A percentile compares a stretch with the other conserved stretches of the same genome.
phyloP scores from a whole-genome alignment of 2,888 invertebrate species.

The Arge pagana region DNA sequence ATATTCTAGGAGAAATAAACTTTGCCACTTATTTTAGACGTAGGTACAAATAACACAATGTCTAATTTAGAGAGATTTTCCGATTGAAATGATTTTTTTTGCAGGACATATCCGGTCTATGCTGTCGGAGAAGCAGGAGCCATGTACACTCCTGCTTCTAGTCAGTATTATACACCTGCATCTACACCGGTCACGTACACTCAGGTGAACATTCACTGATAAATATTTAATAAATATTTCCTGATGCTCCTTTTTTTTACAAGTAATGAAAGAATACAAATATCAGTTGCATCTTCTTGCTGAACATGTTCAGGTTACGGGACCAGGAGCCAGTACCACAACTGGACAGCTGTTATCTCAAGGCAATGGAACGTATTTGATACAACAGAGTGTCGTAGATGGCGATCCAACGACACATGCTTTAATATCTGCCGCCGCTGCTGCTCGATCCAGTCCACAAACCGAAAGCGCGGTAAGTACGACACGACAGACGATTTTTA shows the following conservation, averaged over 20 bases:
- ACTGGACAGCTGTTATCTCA: slow-evolving; percentile 56
- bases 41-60: neutral
- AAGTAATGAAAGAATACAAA: neutral
- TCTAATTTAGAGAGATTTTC: too few species aligned
- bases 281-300: neutral
- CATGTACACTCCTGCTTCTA: slow-evolving; percentile 68
- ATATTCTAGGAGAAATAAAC: neutral
- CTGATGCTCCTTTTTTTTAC: neutral
- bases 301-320: slow-evolving; percentile 47
- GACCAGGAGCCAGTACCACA: slow-evolving; percentile 53
- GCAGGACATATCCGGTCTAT: slow-evolving; percentile 77
- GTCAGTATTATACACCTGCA: slow-evolving; percentile 75
- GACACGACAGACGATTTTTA: too few species aligned
- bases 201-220: slow-evolving; percentile 58
- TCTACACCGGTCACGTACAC: slow-evolving; percentile 67
- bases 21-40: neutral
- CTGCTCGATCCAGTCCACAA: slow-evolving; percentile 70
- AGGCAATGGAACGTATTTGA: slow-evolving; percentile 66
- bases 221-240: slow-evolving; percentile 8
- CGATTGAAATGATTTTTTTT: slow-evolving; percentile 28
- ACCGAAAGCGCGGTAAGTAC: slow-evolving; percentile 69
- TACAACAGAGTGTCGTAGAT: slow-evolving; percentile 70
- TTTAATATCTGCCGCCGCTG: slow-evolving; percentile 61
- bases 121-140: slow-evolving; percentile 71
- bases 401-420: slow-evolving; percentile 64